phyloP scores from a whole-genome alignment of 2,888 invertebrate genomes.

The Dryocosmus kuriphilus region DNA sequence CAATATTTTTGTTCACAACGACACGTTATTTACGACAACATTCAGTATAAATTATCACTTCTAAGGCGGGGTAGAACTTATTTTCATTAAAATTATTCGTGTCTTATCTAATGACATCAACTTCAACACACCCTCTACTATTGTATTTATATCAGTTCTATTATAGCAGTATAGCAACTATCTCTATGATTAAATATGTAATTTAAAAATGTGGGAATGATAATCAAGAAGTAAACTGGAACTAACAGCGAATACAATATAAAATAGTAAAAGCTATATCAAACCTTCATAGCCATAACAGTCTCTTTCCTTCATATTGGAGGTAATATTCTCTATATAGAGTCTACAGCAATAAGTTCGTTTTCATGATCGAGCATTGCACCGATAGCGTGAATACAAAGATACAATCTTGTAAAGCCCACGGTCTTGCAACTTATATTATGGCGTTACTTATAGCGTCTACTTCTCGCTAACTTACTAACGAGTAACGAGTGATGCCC shows the following conservation, averaged over 20 bases:
- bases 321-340: too few relatives aligned
- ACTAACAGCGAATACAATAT: neutral
- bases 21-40: constrained; percentile 32
- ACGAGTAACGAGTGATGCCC: constrained; percentile 69
- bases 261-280: too few relatives aligned
- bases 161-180: neutral
- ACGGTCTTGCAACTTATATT: constrained; percentile 18
- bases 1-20: constrained; percentile 9
- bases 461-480: constrained; percentile 60
- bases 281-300: too few relatives aligned
- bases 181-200: neutral
- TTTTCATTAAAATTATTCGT: constrained; percentile 40
- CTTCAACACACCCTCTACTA: constrained; percentile 26
- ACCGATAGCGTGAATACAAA: constrained; percentile 28
- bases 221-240: neutral
- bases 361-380: constrained; percentile 11
- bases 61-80: constrained; percentile 8
- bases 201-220: neutral
- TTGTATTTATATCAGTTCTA: constrained; percentile 13
- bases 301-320: too few relatives aligned
- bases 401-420: constrained; percentile 20
- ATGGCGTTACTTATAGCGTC: constrained; percentile 29
- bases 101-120: constrained; percentile 23
- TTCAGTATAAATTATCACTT: constrained; percentile 25
- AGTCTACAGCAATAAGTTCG: neutral